These are phyloP conservation scores for Drosophila anomalata DNA, from an alignment of 2,888 invertebrate genomes.

Conservation along the genomic window DNA sequence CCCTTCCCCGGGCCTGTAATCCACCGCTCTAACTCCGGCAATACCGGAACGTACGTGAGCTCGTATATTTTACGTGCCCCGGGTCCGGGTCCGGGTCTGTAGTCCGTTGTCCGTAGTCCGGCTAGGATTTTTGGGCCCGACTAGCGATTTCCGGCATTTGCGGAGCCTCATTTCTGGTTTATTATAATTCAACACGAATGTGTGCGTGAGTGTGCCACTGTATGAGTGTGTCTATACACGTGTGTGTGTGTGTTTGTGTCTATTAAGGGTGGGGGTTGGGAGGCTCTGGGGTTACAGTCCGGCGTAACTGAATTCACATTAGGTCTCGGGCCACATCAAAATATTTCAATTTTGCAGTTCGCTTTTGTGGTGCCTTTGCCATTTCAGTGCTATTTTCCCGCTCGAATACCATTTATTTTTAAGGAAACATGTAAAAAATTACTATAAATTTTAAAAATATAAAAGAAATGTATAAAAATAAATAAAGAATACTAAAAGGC, in stretches of 20 bases:
- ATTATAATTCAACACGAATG: slow-evolving; percentile 75
- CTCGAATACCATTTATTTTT: not conserved
- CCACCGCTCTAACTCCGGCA: slow-evolving; percentile 11
- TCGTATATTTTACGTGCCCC: slow-evolving; percentile 69
- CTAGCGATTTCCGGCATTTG: slow-evolving; percentile 76
- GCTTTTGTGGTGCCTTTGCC: slow-evolving; percentile 68
- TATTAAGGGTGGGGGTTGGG: slow-evolving; percentile 1
- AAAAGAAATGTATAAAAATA: not conserved
- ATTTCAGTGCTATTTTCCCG: slow-evolving; percentile 54
- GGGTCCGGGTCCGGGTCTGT: slow-evolving; percentile 14
- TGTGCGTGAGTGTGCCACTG: slow-evolving; percentile 15
- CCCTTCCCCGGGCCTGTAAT: not conserved
- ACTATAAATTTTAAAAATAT: not conserved
- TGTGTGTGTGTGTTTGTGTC: too few relatives aligned
- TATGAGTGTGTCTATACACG: too few relatives aligned
- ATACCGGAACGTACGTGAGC: slow-evolving; percentile 60
- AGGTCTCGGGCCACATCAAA: slow-evolving; percentile 68
- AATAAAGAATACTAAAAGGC: too few relatives aligned
- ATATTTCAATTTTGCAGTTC: slow-evolving; percentile 76
- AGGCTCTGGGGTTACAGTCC: slow-evolving; percentile 8
- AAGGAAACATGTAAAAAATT: not conserved
- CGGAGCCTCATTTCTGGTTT: slow-evolving; percentile 71
- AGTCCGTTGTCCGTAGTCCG: slow-evolving; percentile 9
- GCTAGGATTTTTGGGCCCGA: slow-evolving; percentile 48
- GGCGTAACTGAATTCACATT: slow-evolving; percentile 31